Percentiles rank a stretch among this genome's conserved stretches.
phyloP scores from a whole-genome alignment of 2,888 invertebrate genomes.

The Pomacea canaliculata region DNA sequence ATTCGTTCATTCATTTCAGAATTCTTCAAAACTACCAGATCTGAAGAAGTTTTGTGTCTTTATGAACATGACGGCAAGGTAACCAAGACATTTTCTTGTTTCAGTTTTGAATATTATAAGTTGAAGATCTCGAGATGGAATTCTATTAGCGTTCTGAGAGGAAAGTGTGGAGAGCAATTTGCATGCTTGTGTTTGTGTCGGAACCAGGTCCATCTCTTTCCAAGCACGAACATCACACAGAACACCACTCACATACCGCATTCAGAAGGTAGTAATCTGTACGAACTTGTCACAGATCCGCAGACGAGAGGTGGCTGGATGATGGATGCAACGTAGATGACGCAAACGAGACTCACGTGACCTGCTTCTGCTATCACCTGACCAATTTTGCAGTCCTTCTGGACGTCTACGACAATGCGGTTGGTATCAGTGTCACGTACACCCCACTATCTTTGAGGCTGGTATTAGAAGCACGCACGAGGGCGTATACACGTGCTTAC shows the following conservation, averaged over 20 bases:
- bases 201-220: no score
- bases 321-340: slow-evolving; percentile 44
- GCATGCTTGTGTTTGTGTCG: no score
- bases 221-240: no score
- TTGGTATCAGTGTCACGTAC: slow-evolving; percentile 17
- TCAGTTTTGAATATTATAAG: background rate
- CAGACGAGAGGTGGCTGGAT: slow-evolving; percentile 43
- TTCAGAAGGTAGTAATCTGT: no score
- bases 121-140: no score
- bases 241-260: no score
- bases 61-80: slow-evolving; percentile 25
- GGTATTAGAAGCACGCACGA: no score
- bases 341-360: slow-evolving; percentile 45
- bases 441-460: no score
- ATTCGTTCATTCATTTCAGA: background rate
- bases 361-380: slow-evolving; percentile 57
- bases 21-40: slow-evolving; percentile 10
- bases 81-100: background rate
- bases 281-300: background rate
- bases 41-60: slow-evolving; percentile 18
- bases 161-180: background rate
- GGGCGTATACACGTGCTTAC: no score
- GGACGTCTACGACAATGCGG: slow-evolving; percentile 54
- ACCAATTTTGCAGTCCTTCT: slow-evolving; percentile 62
- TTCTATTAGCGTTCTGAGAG: no score